Evolutionary conservation across 1,140 invertebrate species (phyloP), one percentile per base, ranked within the genome.

Genomic region (Drosophila jambulina): DNA sequence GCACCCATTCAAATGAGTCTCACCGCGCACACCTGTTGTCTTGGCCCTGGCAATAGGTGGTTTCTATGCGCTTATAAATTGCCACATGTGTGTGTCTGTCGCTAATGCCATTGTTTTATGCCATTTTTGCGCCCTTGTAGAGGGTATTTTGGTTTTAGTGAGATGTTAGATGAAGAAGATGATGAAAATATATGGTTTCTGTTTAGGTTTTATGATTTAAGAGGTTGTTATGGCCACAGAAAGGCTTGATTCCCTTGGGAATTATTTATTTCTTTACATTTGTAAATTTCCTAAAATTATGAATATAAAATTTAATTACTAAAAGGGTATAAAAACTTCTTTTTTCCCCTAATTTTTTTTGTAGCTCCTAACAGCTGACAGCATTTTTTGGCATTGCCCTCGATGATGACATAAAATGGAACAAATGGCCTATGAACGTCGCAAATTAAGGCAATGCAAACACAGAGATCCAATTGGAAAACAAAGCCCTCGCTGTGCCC

Each of bases 351-450:
- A 2, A 15, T 38, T 46, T 27, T 34, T 49, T 40, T 36, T n/a
- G n/a, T 48, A 8, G 5, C 19, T 23, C 10, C 36, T 6, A 75
- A 19, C 82, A 86, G 84, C 84, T 87, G 84, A 87, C 84, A 87
- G 62, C 80, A 87, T 87, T 87, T 87, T 86, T 86, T 56, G 48
- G 48, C 40, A 40, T 42, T 46, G 51, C 32, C 38, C 63, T 67
- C 83, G 85, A 87, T 87, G 84, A 88, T 88, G 84, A 90, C 85
- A 88, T 88, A 88, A 88, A 87, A 84, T 84, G 84, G 85, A 88
- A 88, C 84, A 88, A 88, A 88, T 88, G 84, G 84, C 80, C 84
- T 84, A 88, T 88, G 84, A 84, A 75, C 78, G 81, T 75, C 85
- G 74, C 84, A 88, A 88, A 88, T 88, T 88, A 90, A 81, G 84